A percentile compares a stretch with the other conserved stretches of the same genome.
Evolutionary conservation across 2,113 vertebrate species (phyloP).

Genomic region (Rostratula benghalensis): DNA sequence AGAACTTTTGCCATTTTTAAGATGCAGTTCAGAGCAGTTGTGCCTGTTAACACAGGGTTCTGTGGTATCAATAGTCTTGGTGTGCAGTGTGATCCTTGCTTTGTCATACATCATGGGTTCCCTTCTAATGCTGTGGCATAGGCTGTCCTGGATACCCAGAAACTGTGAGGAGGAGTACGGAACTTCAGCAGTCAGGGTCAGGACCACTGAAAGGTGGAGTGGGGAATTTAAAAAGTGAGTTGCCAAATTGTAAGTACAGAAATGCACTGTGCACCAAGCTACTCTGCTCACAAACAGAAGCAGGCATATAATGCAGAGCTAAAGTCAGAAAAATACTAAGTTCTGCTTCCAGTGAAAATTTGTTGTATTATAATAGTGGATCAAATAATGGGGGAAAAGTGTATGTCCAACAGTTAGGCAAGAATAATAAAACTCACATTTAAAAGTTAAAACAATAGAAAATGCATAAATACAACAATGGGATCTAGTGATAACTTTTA

Average conservation of each 20-base stretch:
- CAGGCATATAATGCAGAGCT: not conserved
- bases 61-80: not conserved
- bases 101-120: not conserved
- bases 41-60: not conserved
- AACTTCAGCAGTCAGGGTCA: not conserved
- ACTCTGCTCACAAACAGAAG: not conserved
- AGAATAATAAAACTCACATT: not conserved
- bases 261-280: not conserved
- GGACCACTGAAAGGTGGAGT: not conserved
- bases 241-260: not conserved
- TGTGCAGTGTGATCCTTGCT: not conserved
- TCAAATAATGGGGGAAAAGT: not conserved
- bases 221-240: not conserved
- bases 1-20: not conserved
- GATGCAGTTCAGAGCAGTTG: not conserved
- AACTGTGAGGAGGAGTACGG: not conserved
- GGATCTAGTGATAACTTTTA: not conserved
- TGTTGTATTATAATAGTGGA: not conserved
- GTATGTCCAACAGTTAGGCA: not conserved
- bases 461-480: not conserved
- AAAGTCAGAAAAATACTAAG: not conserved
- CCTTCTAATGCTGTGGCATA: not conserved
- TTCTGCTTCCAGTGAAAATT: not conserved
- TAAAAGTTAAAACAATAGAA: not conserved
- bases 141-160: not conserved